These are phyloP conservation scores for Rutpela maculata DNA, from an alignment of 2,888 invertebrate species.

Conservation along the genomic window DNA sequence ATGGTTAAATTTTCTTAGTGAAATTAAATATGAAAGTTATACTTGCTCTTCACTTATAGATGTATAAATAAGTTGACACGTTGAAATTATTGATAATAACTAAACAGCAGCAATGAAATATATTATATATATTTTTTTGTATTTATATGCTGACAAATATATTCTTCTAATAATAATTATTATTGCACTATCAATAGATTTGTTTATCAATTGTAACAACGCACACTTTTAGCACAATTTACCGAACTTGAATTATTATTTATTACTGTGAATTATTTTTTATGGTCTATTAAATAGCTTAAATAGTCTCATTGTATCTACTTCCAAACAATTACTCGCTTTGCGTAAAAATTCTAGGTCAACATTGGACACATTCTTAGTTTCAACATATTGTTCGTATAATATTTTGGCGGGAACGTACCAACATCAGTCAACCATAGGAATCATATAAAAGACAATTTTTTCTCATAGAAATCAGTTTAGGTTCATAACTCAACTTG, in stretches of 20 bases:
- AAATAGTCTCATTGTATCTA: not conserved
- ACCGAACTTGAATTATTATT: too few species aligned
- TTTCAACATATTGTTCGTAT: slow-evolving; percentile 27
- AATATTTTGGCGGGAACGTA: slow-evolving; percentile 41
- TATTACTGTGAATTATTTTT: not conserved
- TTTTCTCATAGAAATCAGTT: slow-evolving; percentile 32
- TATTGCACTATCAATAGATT: too few species aligned
- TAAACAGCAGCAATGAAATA: too few species aligned
- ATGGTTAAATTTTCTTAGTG: not conserved
- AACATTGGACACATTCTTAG: slow-evolving; percentile 11
- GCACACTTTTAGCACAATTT: too few species aligned
- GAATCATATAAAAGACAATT: slow-evolving; percentile 34
- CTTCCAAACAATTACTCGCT: slow-evolving; percentile 23
- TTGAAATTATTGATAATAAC: not conserved
- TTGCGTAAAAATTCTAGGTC: slow-evolving; percentile 37
- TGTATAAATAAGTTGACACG: not conserved
- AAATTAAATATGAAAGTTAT: not conserved
- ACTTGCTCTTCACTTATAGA: not conserved
- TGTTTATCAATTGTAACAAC: too few species aligned
- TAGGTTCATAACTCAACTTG: slow-evolving; percentile 12
- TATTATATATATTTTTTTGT: too few species aligned
- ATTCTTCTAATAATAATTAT: too few species aligned
- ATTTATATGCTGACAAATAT: too few species aligned
- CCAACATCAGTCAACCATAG: slow-evolving; percentile 30
- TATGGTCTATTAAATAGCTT: slow-evolving; percentile 1